Conservation (phyloP, 2,113 vertebrate genomes). For the Gila orcuttii region DNA sequence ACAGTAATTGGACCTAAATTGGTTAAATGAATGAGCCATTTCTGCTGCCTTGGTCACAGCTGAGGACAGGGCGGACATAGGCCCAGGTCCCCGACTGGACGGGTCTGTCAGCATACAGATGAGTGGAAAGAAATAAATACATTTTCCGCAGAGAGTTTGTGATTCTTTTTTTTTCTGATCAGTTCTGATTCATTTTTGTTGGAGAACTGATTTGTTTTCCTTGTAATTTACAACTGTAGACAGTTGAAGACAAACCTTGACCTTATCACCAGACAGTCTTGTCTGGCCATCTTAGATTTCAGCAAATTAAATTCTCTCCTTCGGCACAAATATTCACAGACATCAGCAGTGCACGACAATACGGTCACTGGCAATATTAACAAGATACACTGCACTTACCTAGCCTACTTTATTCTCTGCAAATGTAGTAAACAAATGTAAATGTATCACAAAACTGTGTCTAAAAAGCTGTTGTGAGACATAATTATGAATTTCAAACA, state of each 20-base stretch:
- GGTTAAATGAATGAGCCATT: conserved; percentile 71
- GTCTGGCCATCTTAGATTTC: conserved; percentile 21
- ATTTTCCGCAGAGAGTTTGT: neutral
- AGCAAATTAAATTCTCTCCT: conserved; percentile 13
- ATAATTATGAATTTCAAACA: conserved; percentile 37
- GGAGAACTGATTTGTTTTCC: conserved; percentile 34
- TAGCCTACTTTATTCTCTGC: too few relatives aligned
- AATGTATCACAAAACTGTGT: neutral
- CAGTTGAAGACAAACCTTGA: conserved; percentile 25
- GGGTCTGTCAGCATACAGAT: conserved; percentile 17
- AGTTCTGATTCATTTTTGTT: conserved; percentile 15
- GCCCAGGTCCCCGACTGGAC: conserved; percentile 28
- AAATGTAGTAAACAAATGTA: conserved; percentile 5
- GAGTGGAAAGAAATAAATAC: conserved; percentile 9
- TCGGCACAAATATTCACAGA: neutral
- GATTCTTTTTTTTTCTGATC: neutral
- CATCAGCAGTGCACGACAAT: neutral
- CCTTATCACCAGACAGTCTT: conserved; percentile 9
- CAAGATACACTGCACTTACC: neutral
- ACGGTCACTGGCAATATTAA: conserved; percentile 4
- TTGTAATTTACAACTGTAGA: conserved; percentile 28
- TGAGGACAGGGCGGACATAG: conserved; percentile 58
- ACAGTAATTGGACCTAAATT: conserved; percentile 53
- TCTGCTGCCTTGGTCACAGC: conserved; percentile 66
- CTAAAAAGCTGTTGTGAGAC: neutral